Base-by-base conservation (phyloP, 2,797 vertebrate species). In the Sebastes flavidus region DNA sequence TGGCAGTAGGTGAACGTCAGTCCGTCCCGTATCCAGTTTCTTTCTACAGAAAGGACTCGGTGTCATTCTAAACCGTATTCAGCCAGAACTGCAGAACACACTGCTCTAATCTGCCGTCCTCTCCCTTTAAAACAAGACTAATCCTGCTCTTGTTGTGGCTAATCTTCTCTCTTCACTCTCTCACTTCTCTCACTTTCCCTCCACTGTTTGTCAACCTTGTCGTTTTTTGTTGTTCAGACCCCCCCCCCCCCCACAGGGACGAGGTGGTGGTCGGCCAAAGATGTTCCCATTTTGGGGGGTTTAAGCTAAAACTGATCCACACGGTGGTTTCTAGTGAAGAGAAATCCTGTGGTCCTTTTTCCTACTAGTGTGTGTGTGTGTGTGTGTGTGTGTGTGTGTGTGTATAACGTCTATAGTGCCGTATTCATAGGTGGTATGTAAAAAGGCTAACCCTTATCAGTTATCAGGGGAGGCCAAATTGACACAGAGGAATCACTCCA, bases 391-490 rank as follows among this genome's bases (percentile, higher is more conserved):
- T 49, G 46, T 49, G 46, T 52, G n/a, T 49, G 18, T 49, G 8
- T 49, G 18, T 49, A 11, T 52, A 6, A 81, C 60, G 72, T 80
- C 83, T 85, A 87, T 87, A 92, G 83, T 91, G 90, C 42, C 2
- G 75, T 90, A 92, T 94, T 94, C 92, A 93, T 92, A 91, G 90
- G 90, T 86, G 84, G 65, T 92, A 91, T 93, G 91, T 93, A 92
- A 92, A 93, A 92, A 89, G 77, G 83, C 66, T 65, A 38, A 5
- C 65, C 65, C 78, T 93, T 93, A 94, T 94, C 93, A 91, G 83
- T 93, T 90, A 92, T 93, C 87, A 86, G 84, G 78, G 86, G 91
- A 92, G 83, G 84, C 92, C 91, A 90, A 94, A 94, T 93, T 91
- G 92, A 93, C 91, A 90, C 84, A 91, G 89, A 93, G 92, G 88